Percentiles rank a stretch among this genome's conserved stretches.
Conservation (phyloP, 2,113 vertebrate genomes). For the Notiomystis cincta region DNA sequence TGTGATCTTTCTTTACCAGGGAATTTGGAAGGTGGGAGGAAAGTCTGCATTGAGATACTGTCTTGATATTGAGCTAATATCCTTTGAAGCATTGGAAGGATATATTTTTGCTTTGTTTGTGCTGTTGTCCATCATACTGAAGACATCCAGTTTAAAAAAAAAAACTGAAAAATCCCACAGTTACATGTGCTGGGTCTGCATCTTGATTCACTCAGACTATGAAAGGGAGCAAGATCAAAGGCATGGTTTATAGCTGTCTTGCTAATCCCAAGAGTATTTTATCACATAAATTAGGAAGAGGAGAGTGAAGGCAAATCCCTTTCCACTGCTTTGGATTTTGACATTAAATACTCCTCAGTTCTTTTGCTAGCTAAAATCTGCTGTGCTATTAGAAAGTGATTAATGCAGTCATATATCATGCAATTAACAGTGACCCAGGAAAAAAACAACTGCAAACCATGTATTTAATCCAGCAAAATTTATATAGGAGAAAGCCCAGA, state of each 20-base stretch:
- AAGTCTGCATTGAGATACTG: not conserved
- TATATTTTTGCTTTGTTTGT: not conserved
- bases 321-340: constrained; percentile 12
- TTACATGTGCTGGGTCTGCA: not conserved
- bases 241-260: constrained; percentile 18
- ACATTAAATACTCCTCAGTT: not conserved
- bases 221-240: constrained; percentile 58
- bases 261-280: constrained; percentile 45
- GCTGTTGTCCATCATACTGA: not conserved
- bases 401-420: not conserved
- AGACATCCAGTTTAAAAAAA: not conserved
- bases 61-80: not conserved
- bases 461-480: not conserved
- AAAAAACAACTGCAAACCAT: not conserved
- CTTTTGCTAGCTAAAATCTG: constrained; percentile 3
- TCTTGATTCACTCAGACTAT: not conserved
- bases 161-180: not conserved
- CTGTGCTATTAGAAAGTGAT: constrained; percentile 13
- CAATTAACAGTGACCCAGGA: not conserved
- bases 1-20: not conserved
- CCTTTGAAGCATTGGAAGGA: not conserved
- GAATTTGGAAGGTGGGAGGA: not conserved
- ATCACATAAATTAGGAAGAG: constrained; percentile 20
- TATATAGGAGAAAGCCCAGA: not conserved
- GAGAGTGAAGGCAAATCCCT: constrained; percentile 18